Percentiles rank a stretch among this genome's conserved stretches.
Conservation (phyloP, 2,797 vertebrate species). For the Enteromius viviparus region DNA sequence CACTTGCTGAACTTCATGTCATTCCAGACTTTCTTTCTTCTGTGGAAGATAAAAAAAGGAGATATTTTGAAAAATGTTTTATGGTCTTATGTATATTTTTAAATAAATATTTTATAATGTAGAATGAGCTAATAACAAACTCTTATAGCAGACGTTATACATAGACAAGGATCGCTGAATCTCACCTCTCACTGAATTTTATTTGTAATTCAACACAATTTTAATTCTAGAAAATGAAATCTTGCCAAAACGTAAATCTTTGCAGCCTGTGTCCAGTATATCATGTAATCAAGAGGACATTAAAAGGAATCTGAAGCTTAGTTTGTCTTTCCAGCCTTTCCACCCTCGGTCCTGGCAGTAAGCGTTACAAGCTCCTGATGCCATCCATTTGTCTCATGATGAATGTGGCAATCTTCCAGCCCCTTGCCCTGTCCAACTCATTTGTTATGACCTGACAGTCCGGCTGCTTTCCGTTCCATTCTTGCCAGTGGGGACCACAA, state of each 20-base stretch:
- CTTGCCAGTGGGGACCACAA: constrained; percentile 60
- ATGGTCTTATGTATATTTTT: not conserved
- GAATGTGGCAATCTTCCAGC: constrained; percentile 80
- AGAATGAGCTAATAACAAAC: not conserved
- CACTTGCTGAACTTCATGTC: not conserved
- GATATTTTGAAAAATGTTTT: not conserved
- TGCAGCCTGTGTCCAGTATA: not conserved
- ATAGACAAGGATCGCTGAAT: no score
- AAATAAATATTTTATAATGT: not conserved
- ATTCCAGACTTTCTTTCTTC: not conserved
- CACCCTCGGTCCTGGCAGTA: constrained; percentile 50
- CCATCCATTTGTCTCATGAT: constrained; percentile 79
- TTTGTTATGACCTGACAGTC: constrained; percentile 70
- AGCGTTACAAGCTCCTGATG: constrained; percentile 53
- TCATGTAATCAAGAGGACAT: constrained; percentile 56
- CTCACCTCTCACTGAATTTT: not conserved
- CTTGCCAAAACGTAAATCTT: constrained; percentile 1
- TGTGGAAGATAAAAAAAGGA: not conserved
- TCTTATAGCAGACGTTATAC: no score
- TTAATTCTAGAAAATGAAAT: not conserved
- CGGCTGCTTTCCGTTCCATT: constrained; percentile 52
- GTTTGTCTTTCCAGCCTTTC: constrained; percentile 46
- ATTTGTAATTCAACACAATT: not conserved
- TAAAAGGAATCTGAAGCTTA: constrained; percentile 51
- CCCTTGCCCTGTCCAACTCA: constrained; percentile 78